phyloP scores from a whole-genome alignment of 2,113 vertebrate species.

The Bubalus kerabau region DNA sequence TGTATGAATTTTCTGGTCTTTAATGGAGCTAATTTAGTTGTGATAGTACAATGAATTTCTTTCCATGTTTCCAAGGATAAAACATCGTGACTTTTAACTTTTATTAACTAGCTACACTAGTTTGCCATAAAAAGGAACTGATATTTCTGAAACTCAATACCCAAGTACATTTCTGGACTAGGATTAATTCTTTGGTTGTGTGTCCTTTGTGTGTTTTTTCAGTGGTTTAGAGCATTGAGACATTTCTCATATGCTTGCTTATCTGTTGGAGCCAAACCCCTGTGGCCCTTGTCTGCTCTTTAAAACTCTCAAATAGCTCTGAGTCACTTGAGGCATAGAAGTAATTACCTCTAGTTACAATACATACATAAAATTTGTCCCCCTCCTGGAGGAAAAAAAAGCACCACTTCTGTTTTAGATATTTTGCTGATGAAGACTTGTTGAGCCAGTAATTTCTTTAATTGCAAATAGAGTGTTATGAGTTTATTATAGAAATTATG shows the following conservation, averaged over 20 bases:
- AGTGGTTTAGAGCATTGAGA: neutral
- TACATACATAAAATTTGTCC: neutral
- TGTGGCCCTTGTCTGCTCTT: neutral
- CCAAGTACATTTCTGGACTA: neutral
- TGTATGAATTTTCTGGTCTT: neutral
- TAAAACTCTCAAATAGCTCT: neutral
- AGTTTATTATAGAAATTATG: conserved; percentile 48
- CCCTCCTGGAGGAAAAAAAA: neutral
- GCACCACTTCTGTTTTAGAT: neutral
- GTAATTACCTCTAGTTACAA: neutral
- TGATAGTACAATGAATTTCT: neutral
- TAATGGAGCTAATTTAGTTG: neutral
- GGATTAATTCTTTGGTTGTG: neutral
- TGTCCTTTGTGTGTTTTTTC: conserved; percentile 18
- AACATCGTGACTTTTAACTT: neutral
- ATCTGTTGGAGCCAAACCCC: neutral
- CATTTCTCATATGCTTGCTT: conserved; percentile 15
- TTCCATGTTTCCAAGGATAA: neutral
- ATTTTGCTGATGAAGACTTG: neutral
- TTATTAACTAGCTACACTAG: neutral
- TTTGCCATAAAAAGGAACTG: neutral
- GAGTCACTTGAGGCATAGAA: neutral
- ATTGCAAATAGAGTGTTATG: neutral
- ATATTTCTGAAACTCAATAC: neutral
- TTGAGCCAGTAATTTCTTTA: conserved; percentile 12